Evolutionary conservation across 2,797 vertebrate species (phyloP), one percentile per base, ranked within the genome.

Genomic region (Labroides dimidiatus): DNA sequence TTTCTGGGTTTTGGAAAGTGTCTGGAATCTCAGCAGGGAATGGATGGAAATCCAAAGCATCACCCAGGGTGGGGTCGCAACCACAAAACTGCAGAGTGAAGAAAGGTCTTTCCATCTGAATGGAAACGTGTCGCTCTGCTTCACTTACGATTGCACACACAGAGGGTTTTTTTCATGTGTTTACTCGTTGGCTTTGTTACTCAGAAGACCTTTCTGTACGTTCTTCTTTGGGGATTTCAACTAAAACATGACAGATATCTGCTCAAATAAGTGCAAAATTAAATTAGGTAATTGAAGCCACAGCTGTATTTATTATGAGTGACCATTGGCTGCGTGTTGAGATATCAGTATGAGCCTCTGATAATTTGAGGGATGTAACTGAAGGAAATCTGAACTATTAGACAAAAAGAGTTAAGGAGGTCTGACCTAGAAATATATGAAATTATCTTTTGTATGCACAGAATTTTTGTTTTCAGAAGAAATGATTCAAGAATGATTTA

Each of bases 1-100:
- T 55, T 81, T 66, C 72, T 65, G 77, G 74, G 42, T 77, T 87
- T 85, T 75, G 85, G 77, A 82, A 81, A 84, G 82, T 84, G 84
- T 77, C 52, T 80, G 83, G 78, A 87, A 84, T 84, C 82, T 80
- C 72, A 78, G 78, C 16, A 14, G 78, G 71, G 72, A 85, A 65
- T 1, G 59, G 72, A 86, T 64, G 69, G 68, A 79, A 85, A 83
- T 82, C 75, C 78, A 84, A 81, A 76, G 77, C 75, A 86, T 85
- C 72, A 70, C 60, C 21, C 77, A 77, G 89, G 87, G 85, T 81
- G 86, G 72, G 84, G 87, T 85, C 63, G 39, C 30, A 24, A 84
- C 64, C 84, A 69, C 87, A 89, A 62, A 55, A 58, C 47, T 67
- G 71, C 54, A 30, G 69, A 67, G 68, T 30, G 52, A 41, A 66